Conservation (phyloP, 2,113 vertebrate species). For the Prunella fulvescens region DNA sequence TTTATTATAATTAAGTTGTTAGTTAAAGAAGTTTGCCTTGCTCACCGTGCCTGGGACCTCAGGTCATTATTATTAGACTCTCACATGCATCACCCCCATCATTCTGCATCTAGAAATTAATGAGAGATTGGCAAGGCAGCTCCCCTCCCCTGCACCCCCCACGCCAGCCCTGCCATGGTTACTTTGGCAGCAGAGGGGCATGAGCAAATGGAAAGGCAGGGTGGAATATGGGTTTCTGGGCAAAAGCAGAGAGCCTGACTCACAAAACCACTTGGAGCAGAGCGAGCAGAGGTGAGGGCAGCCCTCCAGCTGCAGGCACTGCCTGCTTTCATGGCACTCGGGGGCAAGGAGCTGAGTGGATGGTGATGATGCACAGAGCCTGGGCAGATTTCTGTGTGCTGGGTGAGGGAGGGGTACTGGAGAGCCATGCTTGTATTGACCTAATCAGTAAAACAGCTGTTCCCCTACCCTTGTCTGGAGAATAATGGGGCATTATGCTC, state of each 20-base stretch:
- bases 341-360: neutral
- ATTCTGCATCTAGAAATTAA: conserved; percentile 54
- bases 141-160: neutral
- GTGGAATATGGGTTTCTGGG: conserved; percentile 26
- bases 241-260: conserved; percentile 43
- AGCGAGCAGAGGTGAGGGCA: neutral
- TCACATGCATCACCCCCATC: conserved; percentile 32
- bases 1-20: conserved; percentile 63
- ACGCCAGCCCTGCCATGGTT: neutral
- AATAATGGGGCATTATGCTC: conserved; percentile 11
- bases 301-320: conserved; percentile 32
- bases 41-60: conserved; percentile 19
- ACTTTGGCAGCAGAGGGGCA: conserved; percentile 68
- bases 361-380: neutral
- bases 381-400: neutral
- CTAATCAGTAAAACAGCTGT: neutral
- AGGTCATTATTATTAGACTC: conserved; percentile 39
- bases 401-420: neutral
- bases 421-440: neutral
- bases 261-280: conserved; percentile 23
- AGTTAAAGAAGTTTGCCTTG: conserved; percentile 31
- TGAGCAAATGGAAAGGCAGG: conserved; percentile 71
- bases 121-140: neutral
- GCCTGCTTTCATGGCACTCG: neutral
- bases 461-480: neutral